Evolutionary conservation across 1,140 invertebrate genomes (phyloP).

Genomic region (Neodiprion virginianus): DNA sequence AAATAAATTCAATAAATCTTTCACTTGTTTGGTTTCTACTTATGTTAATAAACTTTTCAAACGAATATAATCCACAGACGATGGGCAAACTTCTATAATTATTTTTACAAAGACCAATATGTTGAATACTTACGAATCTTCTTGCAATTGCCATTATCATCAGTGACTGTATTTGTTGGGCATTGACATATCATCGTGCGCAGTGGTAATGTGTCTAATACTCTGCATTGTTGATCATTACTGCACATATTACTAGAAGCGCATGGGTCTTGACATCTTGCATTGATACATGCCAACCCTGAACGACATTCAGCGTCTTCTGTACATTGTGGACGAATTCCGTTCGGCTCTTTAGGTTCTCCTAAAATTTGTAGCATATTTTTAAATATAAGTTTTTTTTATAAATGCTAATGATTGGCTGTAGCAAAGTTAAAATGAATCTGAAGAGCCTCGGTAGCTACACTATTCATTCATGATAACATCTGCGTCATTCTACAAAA

Average conservation of each 20-base stretch:
- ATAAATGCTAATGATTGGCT: too few species aligned
- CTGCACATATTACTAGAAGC: slow-evolving; percentile 72
- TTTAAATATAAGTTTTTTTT: slow-evolving; percentile 1
- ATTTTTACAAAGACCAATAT: too few species aligned
- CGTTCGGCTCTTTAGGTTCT: slow-evolving; percentile 24
- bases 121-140: slow-evolving; percentile 59
- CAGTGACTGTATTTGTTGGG: slow-evolving; percentile 73
- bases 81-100: too few species aligned
- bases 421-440: too few species aligned
- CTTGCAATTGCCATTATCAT: slow-evolving; percentile 69
- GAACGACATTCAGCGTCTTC: slow-evolving; percentile 78
- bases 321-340: slow-evolving; percentile 69
- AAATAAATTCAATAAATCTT: neutral
- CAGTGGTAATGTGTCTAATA: slow-evolving; percentile 79
- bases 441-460: too few species aligned
- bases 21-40: too few species aligned
- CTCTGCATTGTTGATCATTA: slow-evolving; percentile 77
- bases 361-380: slow-evolving; percentile 5
- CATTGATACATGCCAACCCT: slow-evolving; percentile 77
- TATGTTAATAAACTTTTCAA: too few species aligned
- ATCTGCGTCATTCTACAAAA: neutral
- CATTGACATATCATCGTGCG: slow-evolving; percentile 84
- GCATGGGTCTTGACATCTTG: slow-evolving; percentile 80
- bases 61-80: neutral
- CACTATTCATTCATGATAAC: too few species aligned